Evolutionary conservation across 2,113 vertebrate species (phyloP).

Genomic region (Oreotragus oreotragus): DNA sequence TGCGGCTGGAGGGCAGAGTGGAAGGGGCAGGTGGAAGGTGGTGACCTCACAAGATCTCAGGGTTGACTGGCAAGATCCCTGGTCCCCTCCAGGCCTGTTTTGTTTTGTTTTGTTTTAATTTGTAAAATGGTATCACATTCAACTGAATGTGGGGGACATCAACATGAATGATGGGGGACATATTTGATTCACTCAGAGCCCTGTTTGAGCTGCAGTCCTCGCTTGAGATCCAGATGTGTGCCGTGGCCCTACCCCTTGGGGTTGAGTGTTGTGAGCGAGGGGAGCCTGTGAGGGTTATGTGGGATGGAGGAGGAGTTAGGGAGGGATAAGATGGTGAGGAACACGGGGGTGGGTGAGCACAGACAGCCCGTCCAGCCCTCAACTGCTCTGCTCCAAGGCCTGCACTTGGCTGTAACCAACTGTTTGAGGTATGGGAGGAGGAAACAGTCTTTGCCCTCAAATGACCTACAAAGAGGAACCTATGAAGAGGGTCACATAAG

Average conservation of each 20-base stretch:
- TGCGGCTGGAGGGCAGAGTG: background rate
- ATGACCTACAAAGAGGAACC: background rate
- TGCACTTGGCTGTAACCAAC: background rate
- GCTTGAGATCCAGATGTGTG: background rate
- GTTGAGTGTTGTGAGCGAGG: background rate
- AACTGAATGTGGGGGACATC: background rate
- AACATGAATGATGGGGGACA: background rate
- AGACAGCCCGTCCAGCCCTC: background rate
- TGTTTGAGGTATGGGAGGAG: background rate
- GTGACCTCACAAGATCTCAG: background rate
- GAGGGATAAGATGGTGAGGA: background rate
- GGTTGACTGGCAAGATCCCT: background rate
- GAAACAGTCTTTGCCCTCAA: background rate
- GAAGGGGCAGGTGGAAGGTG: background rate
- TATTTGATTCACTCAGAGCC: background rate
- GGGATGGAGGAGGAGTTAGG: background rate
- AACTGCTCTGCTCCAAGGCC: background rate
- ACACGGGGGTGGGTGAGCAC: background rate
- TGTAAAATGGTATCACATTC: background rate
- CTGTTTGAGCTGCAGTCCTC: background rate
- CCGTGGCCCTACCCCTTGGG: fast-evolving
- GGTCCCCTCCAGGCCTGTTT: background rate
- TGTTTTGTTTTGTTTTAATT: background rate
- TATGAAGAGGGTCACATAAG: background rate
- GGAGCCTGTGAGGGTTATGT: no score